phyloP scores from a whole-genome alignment of 2,113 vertebrate species.

The Cygnus buccinator region DNA sequence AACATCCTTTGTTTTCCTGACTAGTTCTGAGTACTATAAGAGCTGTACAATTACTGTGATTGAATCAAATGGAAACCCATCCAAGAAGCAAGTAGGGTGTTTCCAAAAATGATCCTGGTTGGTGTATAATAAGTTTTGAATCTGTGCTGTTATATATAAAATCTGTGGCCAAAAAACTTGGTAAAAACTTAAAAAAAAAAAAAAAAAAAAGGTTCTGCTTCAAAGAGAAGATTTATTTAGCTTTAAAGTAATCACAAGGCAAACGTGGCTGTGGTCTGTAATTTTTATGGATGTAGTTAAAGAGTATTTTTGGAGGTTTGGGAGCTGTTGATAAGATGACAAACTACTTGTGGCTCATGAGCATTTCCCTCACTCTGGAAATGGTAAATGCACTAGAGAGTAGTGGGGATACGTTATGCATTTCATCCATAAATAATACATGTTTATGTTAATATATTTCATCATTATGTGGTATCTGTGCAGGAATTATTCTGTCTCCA shows the following conservation, averaged over 20 bases:
- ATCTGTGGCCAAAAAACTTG: slow-evolving; percentile 27
- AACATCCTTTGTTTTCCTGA: slow-evolving; percentile 3
- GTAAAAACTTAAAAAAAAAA: slow-evolving; percentile 45
- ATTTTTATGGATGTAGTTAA: slow-evolving; percentile 63
- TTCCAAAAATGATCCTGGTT: slow-evolving; percentile 21
- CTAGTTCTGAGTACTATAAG: not conserved
- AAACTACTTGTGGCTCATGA: not conserved
- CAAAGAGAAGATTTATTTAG: slow-evolving; percentile 68
- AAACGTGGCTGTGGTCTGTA: slow-evolving; percentile 57
- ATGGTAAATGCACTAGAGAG: not conserved
- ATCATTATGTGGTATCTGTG: not conserved
- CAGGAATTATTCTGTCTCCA: not conserved
- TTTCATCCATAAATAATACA: not conserved
- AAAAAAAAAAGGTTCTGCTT: slow-evolving; percentile 41
- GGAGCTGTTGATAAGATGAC: slow-evolving; percentile 64
- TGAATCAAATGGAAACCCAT: slow-evolving; percentile 14
- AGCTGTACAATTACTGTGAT: slow-evolving; percentile 41
- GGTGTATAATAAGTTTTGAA: slow-evolving; percentile 36
- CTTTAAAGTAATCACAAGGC: slow-evolving; percentile 68
- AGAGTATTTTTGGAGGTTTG: slow-evolving; percentile 56
- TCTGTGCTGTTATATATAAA: slow-evolving; percentile 30
- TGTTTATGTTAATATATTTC: not conserved
- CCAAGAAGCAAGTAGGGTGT: slow-evolving; percentile 23
- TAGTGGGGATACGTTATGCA: not conserved
- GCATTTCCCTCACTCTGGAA: slow-evolving; percentile 1